Conservation (phyloP, 1,140 invertebrate species). For the Trachymyrmex cornetzi region DNA sequence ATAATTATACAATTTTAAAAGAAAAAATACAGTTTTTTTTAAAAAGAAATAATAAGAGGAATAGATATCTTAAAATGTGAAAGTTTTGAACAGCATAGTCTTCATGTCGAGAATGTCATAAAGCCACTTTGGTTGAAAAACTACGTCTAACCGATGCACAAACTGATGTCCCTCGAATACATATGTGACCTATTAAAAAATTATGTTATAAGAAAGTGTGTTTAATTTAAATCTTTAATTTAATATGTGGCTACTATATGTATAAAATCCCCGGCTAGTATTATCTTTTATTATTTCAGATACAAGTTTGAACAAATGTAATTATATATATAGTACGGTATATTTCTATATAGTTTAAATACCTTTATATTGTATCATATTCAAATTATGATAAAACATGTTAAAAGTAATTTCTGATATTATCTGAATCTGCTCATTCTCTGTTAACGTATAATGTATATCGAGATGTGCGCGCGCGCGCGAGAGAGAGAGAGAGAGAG, state of each 20-base stretch:
- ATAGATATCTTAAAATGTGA: conserved; percentile 58
- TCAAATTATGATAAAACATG: neutral
- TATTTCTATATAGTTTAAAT: conserved; percentile 25
- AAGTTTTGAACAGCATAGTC: conserved; percentile 72
- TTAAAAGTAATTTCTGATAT: conserved; percentile 30
- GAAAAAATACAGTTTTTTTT: neutral
- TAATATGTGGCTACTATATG: neutral
- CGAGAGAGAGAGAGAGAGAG: neutral
- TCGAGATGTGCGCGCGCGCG: neutral
- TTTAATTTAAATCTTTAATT: conserved; percentile 5
- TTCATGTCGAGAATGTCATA: conserved; percentile 77
- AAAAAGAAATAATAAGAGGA: neutral
- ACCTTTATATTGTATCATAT: conserved; percentile 18
- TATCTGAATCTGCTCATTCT: conserved; percentile 2
- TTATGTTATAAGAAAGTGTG: neutral
- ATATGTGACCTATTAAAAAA: conserved; percentile 71
- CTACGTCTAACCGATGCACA: conserved; percentile 64
- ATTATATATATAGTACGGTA: neutral
- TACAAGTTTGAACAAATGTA: neutral
- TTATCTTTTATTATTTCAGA: neutral
- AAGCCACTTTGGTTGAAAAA: conserved; percentile 77
- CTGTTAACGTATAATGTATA: neutral
- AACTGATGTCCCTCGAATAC: conserved; percentile 76
- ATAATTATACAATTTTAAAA: neutral
- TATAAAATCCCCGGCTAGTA: conserved; percentile 1